A percentile compares a stretch with the other conserved stretches of the same genome.
Conservation (phyloP, 2,797 vertebrate species). For the Masticophis lateralis region DNA sequence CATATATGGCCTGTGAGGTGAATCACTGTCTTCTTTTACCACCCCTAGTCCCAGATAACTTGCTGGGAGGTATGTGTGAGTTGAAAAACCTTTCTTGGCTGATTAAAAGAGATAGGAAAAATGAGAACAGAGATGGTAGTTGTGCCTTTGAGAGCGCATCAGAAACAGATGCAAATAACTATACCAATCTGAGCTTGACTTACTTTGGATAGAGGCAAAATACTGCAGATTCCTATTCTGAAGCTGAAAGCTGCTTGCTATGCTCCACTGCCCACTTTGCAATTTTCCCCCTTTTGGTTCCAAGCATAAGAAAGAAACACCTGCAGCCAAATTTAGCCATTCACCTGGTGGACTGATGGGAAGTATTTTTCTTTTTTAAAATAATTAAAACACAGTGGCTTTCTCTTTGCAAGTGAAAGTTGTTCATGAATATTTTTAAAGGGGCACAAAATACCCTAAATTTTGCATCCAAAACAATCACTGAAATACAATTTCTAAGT, state of each 20-base stretch:
- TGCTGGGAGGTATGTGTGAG: not conserved
- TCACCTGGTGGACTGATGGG: slow-evolving; percentile 57
- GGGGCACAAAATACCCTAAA: not conserved
- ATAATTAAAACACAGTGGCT: slow-evolving; percentile 46
- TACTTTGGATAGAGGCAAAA: slow-evolving; percentile 49
- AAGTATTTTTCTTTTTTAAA: slow-evolving; percentile 57
- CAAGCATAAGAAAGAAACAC: slow-evolving; percentile 55
- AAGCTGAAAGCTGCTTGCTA: slow-evolving; percentile 38
- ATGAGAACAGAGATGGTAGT: not conserved
- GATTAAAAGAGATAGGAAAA: not conserved
- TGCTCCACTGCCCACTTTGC: slow-evolving; percentile 50
- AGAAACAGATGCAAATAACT: slow-evolving; percentile 26
- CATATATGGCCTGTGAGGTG: not conserved
- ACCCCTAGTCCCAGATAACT: too few species aligned
- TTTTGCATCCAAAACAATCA: not conserved
- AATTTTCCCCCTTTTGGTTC: slow-evolving; percentile 40
- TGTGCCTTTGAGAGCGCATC: slow-evolving; percentile 1
- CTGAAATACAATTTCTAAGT: not conserved
- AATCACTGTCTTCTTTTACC: not conserved
- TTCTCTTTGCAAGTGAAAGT: slow-evolving; percentile 41
- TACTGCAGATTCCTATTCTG: slow-evolving; percentile 20
- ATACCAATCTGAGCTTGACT: slow-evolving; percentile 10
- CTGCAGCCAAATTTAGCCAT: slow-evolving; percentile 67
- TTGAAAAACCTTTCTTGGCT: not conserved
- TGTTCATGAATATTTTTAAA: slow-evolving; percentile 10